Evolutionary conservation across 2,888 invertebrate species (phyloP).

Genomic region (Xanthia togata): DNA sequence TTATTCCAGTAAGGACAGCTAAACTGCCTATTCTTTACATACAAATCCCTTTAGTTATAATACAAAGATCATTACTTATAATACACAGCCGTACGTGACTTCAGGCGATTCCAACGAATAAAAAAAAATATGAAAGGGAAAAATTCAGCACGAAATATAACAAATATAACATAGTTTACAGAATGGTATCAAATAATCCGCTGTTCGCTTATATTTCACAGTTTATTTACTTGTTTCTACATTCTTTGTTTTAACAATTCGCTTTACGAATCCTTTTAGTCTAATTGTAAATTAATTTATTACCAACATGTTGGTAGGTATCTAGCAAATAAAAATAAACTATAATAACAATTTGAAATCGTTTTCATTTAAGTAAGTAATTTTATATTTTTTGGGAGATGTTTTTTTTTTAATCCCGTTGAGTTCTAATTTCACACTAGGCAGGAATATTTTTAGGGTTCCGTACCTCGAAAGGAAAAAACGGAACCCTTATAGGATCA

Average conservation of each 20-base stretch:
- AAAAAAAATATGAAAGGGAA: conserved; percentile 29
- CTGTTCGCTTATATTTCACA: conserved; percentile 1
- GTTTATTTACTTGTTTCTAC: background rate
- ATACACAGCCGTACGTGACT: conserved; percentile 39
- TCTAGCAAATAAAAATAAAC: background rate
- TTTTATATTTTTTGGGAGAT: background rate
- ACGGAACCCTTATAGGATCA: too few species aligned
- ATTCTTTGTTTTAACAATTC: background rate
- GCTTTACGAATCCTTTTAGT: background rate
- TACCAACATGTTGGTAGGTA: too few species aligned
- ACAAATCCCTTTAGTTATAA: background rate
- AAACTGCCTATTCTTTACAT: background rate
- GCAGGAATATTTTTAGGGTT: too few species aligned
- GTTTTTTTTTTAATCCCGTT: too few species aligned
- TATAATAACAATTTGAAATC: background rate
- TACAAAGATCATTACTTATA: conserved; percentile 19
- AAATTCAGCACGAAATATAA: conserved; percentile 20
- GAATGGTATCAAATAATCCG: conserved; percentile 18
- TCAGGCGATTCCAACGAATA: conserved; percentile 33
- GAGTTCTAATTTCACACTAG: background rate
- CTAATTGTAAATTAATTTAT: background rate
- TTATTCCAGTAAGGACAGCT: background rate
- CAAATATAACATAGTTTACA: conserved; percentile 36
- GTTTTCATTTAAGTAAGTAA: background rate
- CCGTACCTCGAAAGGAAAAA: too few species aligned